Evolutionary conservation across 2,113 vertebrate species (phyloP), one percentile per base, ranked within the genome.

Genomic region (Epinephelus cyanopodus): DNA sequence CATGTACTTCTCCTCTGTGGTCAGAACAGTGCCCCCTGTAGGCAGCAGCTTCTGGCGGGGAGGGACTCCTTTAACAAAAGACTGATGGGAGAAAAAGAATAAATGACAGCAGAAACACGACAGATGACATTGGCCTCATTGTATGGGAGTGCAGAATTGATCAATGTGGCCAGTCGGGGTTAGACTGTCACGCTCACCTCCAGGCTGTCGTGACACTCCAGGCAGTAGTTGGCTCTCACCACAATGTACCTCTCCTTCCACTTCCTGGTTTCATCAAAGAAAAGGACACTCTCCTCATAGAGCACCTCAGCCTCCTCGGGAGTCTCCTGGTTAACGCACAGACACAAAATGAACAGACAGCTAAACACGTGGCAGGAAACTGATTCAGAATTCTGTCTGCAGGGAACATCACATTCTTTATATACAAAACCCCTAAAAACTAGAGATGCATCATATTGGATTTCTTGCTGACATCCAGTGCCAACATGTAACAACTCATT

Each of bases 241-340:
- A 98, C 97, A 0, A 97, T 8, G 0, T 96, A 97, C 90, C 96
- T 89, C 48, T 98, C 96, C 85, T 94, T 96, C 97, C 97, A 99
- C 87, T 97, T 99, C 93, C 95, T 96, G 92, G 93, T 81, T 6
- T 97, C 97, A 48, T 97, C 96, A 0, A 93, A 95, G 58, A 94
- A 96, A 19, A 93, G 77, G n/a, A 97, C 56, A 17, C 90, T 92
- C 53, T 96, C 96, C 70, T 97, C 96, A 0, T 97, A 98, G 18
- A 99, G 74, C 25, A 97, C 86, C 0, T 85, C 93, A 3, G 71
- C 94, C 0, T 87, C 80, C 69, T 95, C 90, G 45, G 79, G 53
- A 0, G 87, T 68, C 0, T 92, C 95, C 98, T 98, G 61, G 27
- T 39, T 2, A 25, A 77, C 64, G 82, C 50, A 79, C 53, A 77